Base-by-base conservation (phyloP, 2,113 vertebrate genomes). In the Murina feae region DNA sequence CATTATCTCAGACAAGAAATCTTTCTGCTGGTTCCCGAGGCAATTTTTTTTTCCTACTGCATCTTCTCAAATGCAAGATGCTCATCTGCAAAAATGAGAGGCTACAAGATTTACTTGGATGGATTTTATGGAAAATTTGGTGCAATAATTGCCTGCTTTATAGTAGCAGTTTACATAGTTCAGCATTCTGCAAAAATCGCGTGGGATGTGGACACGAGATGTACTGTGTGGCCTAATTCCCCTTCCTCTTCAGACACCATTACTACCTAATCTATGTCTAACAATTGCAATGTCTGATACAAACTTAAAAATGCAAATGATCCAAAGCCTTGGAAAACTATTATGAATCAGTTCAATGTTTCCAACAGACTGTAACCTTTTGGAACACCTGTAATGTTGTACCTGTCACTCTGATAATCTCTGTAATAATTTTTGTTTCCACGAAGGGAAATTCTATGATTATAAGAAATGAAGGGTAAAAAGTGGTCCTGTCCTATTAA, bases 291-390 rank as follows among this genome's bases (percentile, higher is more conserved):
- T 90, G 42, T 89, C 90, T 94, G 49, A 58, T 44, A 86, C 39
- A 55, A 90, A 71, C 86, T 91, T 93, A 30, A 74, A 76, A 94
- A 87, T 92, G n/a, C 86, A 92, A 95, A 42, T 63, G 65, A 86
- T 55, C 72, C 71, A 35, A 75, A 81, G 55, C 49, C 35, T 78
- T 86, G 44, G 53, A 88, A 96, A 88, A 47, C 82, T 95, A 7
- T 63, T 63, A 76, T 80, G 60, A 83, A 91, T 72, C 86, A 93
- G 58, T 68, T 79, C 39, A 81, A 78, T 25, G 23, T 86, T 94
- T 94, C 83, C 53, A 86, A 65, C 66, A n/a, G 58, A 89, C 60
- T 92, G 5, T 55, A 55, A 69, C 78, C 60, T 93, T 95, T 74
- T n/a, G 18, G 92, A 93, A 94, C 53, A 35, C 21, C 68, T 68